Percentiles rank a stretch among this genome's conserved stretches.
Evolutionary conservation across 2,888 invertebrate genomes (phyloP).

Genomic region (Andricus curvator): DNA sequence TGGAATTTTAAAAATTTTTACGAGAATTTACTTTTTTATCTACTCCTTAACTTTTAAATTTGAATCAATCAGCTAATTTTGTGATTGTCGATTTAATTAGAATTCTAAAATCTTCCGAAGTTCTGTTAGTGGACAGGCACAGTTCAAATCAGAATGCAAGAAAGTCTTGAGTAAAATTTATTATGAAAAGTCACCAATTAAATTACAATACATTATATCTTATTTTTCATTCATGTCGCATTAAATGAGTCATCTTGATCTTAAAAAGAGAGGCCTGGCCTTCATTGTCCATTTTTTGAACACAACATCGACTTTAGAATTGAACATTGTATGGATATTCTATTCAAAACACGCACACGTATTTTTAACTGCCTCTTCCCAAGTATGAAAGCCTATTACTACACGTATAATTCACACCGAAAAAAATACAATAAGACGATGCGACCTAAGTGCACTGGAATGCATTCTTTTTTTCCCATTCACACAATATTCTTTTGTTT

Average conservation of each 20-base stretch:
- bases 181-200: neutral
- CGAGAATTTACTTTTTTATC: neutral
- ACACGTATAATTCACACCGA: neutral
- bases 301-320: neutral
- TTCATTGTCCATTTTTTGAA: neutral
- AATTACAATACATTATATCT: neutral
- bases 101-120: neutral
- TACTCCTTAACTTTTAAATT: neutral
- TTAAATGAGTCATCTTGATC: neutral
- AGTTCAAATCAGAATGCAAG: neutral
- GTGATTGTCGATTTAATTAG: neutral
- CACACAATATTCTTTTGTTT: no score
- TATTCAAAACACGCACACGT: neutral
- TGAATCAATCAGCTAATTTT: neutral
- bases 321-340: neutral
- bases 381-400: neutral
- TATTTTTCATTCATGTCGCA: neutral
- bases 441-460: neutral
- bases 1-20: neutral
- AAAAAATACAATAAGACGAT: neutral
- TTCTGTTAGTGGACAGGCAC: neutral
- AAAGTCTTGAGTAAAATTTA: neutral
- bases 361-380: slow-evolving; percentile 21
- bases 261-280: neutral
- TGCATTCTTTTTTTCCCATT: neutral